Base-by-base conservation (phyloP, 2,888 invertebrate species). In the Oegoconia quadripuncta region DNA sequence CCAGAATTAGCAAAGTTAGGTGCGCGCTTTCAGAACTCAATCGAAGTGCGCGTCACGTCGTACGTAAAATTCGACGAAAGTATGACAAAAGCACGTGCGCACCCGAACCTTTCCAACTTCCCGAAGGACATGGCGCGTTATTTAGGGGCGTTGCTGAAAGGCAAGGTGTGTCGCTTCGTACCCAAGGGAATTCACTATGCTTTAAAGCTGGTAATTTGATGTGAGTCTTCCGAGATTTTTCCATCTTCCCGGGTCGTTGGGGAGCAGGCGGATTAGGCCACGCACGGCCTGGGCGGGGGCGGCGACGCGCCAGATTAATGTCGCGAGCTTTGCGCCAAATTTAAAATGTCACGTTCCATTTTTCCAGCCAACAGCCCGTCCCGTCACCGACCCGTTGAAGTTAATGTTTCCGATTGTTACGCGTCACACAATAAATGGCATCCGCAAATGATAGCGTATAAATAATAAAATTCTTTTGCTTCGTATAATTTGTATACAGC, bases 191-290 rank as follows among this genome's bases (percentile, higher is more conserved):
- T 83, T 76, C 72, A 70, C 74, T 74, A 71, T 75, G 75, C 77
- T 84, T 84, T 83, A 86, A 83, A 82, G 74, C 80, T 74, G 81
- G 84, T 84, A 86, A 86, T 84, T 84, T 84, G 82, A 83, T 81
- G 82, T 70, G 82, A 83, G 81, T 74, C 77, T 82, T 82, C 75
- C 68, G 74, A 82, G 84, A 84, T 83, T 82, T 83, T 83, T 80
- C 80, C 81, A 80, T 82, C 79, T 83, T 78, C 68, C 64, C 69
- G 77, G 69, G 74, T 74, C 77, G 79, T 79, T 77, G 57, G 75
- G 78, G 76, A 77, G 70, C 73, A 62, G 69, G 72, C 71, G 80
- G 82, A 83, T 82, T 81, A 80, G 79, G 74, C 76, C 75, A 78
- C 77, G 81, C 79, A 77, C 76, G 71, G 70, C 60, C 62, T 65